A percentile compares a stretch with the other conserved stretches of the same genome.
Conservation (phyloP, 2,888 invertebrate genomes). For the Branchipolynoe longqiensis region DNA sequence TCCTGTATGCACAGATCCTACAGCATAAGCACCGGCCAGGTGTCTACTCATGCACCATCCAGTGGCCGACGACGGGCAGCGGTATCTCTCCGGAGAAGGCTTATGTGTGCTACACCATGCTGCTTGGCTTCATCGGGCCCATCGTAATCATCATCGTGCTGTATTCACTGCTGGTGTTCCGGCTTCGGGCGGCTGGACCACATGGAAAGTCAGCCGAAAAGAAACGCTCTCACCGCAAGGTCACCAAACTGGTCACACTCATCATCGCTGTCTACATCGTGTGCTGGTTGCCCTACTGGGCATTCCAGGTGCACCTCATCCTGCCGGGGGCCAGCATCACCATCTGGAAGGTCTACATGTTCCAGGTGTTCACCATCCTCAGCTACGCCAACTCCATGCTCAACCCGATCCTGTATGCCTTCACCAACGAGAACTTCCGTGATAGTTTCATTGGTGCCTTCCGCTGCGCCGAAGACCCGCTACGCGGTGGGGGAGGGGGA, state of each 20-base stretch:
- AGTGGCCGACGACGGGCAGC: conserved; percentile 62
- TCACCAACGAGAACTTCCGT: conserved; percentile 69
- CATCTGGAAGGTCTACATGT: conserved; percentile 62
- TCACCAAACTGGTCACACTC: conserved; percentile 64
- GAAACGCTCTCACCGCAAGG: conserved; percentile 60
- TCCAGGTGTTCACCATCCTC: conserved; percentile 66
- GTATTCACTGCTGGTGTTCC: conserved; percentile 65
- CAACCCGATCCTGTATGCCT: conserved; percentile 69
- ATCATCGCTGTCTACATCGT: conserved; percentile 65
- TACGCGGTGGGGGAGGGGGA: conserved; percentile 30
- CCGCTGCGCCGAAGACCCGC: conserved; percentile 63
- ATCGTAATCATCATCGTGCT: conserved; percentile 65
- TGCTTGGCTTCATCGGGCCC: conserved; percentile 66
- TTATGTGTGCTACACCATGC: conserved; percentile 64
- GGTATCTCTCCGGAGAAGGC: conserved; percentile 53
- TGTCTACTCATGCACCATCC: conserved; percentile 60
- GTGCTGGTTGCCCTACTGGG: conserved; percentile 67
- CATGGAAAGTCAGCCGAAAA: not conserved
- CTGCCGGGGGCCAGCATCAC: not conserved
- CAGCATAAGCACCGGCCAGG: not conserved
- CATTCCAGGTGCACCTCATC: conserved; percentile 64
- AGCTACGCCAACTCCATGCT: conserved; percentile 68
- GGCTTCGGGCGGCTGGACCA: conserved; percentile 61
- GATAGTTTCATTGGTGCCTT: conserved; percentile 68
- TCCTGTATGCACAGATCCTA: conserved; percentile 63